Conservation (phyloP, 2,888 invertebrate genomes). For the Geophilus truncorum region DNA sequence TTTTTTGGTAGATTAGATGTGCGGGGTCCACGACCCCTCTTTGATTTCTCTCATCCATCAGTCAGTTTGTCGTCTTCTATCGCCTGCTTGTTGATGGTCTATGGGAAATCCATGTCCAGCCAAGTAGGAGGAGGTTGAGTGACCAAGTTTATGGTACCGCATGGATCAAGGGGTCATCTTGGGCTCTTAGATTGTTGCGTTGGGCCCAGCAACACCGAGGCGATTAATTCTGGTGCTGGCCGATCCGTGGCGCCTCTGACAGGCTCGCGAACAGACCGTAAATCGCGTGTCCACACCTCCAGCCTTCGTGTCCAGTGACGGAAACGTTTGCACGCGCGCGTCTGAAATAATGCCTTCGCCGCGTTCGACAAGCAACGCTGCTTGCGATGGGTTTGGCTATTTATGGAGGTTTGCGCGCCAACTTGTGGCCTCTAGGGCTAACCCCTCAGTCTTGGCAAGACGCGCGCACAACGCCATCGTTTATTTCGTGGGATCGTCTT, state of each 20-base stretch:
- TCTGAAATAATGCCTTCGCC: neutral
- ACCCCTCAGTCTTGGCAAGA: neutral
- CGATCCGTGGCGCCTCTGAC: neutral
- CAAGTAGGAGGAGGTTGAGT: neutral
- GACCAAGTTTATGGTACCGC: conserved; percentile 31
- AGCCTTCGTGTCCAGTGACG: neutral
- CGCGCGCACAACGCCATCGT: neutral
- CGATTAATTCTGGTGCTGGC: neutral
- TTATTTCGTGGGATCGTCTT: neutral
- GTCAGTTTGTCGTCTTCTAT: neutral
- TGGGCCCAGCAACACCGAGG: conserved; percentile 18
- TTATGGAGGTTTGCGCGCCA: neutral
- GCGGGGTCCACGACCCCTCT: neutral
- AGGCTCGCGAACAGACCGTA: neutral
- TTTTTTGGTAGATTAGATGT: neutral
- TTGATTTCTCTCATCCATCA: neutral
- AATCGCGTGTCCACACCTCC: neutral
- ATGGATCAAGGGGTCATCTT: conserved; percentile 33
- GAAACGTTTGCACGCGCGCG: neutral
- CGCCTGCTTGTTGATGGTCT: neutral
- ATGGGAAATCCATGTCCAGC: neutral
- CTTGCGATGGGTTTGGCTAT: neutral
- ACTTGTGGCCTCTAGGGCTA: neutral
- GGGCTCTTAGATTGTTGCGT: conserved; percentile 33
- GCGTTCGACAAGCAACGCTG: neutral